Conservation (phyloP, 2,797 vertebrate species). For the Rhynchotus rufescens region DNA sequence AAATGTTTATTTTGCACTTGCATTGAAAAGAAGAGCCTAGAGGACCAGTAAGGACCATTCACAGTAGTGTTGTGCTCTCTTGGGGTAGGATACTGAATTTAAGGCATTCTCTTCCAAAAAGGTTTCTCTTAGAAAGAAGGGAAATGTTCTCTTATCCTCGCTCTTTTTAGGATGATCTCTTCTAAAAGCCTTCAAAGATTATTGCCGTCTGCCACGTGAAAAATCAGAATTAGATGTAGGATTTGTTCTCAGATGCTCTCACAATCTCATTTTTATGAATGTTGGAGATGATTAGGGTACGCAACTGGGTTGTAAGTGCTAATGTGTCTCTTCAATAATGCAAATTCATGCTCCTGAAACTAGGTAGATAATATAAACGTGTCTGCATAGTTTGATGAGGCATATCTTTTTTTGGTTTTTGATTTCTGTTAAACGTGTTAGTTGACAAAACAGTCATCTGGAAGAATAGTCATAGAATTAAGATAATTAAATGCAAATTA, state of each 20-base stretch:
- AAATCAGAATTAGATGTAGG: background rate
- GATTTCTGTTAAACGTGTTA: background rate
- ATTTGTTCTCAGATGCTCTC: background rate
- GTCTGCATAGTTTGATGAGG: background rate
- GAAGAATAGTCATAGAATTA: background rate
- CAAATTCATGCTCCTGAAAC: rapidly evolving
- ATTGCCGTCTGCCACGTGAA: background rate
- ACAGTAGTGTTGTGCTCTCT: background rate
- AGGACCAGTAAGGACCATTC: background rate
- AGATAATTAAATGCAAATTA: background rate
- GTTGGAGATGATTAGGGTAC: background rate
- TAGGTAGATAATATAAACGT: background rate
- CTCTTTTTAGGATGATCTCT: background rate
- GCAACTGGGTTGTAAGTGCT: background rate
- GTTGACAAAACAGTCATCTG: background rate
- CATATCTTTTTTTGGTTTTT: background rate
- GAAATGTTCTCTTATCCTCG: background rate
- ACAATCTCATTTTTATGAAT: background rate
- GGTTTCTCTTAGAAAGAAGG: background rate
- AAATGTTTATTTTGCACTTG: background rate
- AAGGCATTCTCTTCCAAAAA: background rate
- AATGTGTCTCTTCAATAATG: background rate
- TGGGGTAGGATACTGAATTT: background rate
- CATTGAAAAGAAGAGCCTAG: background rate
- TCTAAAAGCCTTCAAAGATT: background rate